Evolutionary conservation across 2,888 invertebrate species (phyloP).

Genomic region (Patella ulyssiponensis): DNA sequence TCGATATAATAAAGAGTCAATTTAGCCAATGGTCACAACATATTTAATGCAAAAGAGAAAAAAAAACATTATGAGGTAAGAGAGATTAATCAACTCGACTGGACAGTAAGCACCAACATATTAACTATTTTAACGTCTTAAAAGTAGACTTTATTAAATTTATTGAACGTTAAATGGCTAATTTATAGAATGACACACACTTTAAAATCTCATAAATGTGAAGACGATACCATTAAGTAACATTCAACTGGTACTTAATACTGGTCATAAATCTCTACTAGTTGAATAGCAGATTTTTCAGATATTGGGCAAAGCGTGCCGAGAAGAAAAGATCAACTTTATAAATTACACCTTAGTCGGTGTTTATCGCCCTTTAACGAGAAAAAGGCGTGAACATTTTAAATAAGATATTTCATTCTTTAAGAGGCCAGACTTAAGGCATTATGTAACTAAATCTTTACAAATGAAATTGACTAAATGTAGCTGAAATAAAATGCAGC

Average conservation of each 20-base stretch:
- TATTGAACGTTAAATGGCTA: conserved; percentile 4
- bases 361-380: conserved; percentile 5
- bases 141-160: conserved; percentile 4
- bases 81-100: too few relatives aligned
- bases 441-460: not conserved
- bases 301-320: conserved; percentile 9
- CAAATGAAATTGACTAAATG: too few relatives aligned
- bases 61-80: too few relatives aligned
- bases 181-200: not conserved
- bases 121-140: not conserved
- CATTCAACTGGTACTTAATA: not conserved
- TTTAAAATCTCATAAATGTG: not conserved
- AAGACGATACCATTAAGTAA: not conserved
- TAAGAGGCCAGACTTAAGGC: not conserved
- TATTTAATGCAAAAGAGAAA: too few relatives aligned
- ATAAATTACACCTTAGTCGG: conserved; percentile 4
- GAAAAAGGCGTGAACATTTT: conserved; percentile 5
- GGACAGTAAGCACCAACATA: too few relatives aligned
- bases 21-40: too few relatives aligned
- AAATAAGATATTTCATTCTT: conserved; percentile 1
- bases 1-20: too few relatives aligned
- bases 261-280: not conserved
- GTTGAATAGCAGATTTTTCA: not conserved
- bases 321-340: not conserved
- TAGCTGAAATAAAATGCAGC: too few relatives aligned